Evolutionary conservation across 2,888 invertebrate species (phyloP), one percentile per base, ranked within the genome.

Genomic region (Cremastinae sp.): DNA sequence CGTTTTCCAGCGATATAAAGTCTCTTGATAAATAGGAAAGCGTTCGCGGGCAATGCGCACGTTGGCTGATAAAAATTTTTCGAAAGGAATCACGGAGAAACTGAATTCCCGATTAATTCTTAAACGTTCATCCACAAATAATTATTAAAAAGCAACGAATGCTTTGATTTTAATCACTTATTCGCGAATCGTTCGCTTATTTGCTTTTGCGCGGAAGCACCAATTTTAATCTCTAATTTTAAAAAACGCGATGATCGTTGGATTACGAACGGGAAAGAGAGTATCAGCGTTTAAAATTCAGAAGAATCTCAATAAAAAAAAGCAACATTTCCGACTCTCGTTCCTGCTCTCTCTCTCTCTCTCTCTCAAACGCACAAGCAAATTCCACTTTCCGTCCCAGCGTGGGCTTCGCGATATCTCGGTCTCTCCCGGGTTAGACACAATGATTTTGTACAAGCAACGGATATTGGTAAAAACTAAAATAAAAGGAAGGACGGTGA

Each of bases 151-250:
- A 16, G 10, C 16, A 10, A 49, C 49, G 49, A 20, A 49, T 18
- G 18, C 18, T 8, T 20, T 20, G 16, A 0, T 49, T 14, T 12
- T 14, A 9, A 7, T 1, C 5, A 10, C 41, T 45, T 70, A n/a
- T 9, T 54, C 51, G n/a, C 28, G 22, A 34, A 14, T 34, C 14
- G 12, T 56, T 20, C 16, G 18, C n/a, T 8, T 47, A 12, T 14
- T 47, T 54, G 65, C 43, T 9, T 64, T 61, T 36, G 54, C 65
- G 75, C 78, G 80, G 80, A 80, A 80, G 80, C 80, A 80, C 80
- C 78, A 78, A 80, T 79, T 78, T 69, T 16, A n/a, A 54, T 70
- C 36, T 69, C n/a, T 41, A 59, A 72, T 73, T 45, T 2, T 9
- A 45, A 53, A 70, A 65, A 43, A 38, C 18, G 5, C 28, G 28